Evolutionary conservation across 2,888 invertebrate species (phyloP), one percentile per base, ranked within the genome.

Genomic region (Lochmaea capreae): DNA sequence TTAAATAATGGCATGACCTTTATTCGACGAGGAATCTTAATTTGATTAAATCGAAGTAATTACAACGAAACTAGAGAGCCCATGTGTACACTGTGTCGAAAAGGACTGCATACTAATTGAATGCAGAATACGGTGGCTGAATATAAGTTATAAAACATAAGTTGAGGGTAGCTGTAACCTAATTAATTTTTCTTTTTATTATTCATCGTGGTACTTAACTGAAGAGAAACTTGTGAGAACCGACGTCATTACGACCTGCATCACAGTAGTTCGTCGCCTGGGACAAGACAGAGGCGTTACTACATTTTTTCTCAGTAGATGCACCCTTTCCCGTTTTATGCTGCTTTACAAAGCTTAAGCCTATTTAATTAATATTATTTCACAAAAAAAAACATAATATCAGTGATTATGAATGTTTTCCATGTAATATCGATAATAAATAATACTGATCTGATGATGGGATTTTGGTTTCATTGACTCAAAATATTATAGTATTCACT

Each of bases 181-280:
- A 66, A 66, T 66, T 66, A 66, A 66, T 66, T 66, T 46, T 52
- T 57, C 66, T 14, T 33, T 66, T 66, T 66, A 66, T 66, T 66
- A 66, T 66, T 66, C 57, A 66, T 66, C 66, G 39, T 8, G 39
- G 54, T 18, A 14, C 66, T 66, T 57, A 57, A 26, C 52, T 18
- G 42, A 26, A 18, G 49, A 42, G 39, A 42, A 54, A 42, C 66
- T 52, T 39, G 66, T 57, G 66, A 66, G 54, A 66, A 18, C 57
- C 57, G 66, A 54, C 66, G 52, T 52, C 66, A 54, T 66, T 66
- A 66, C 11, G 52, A 54, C 54, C 39, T 54, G 39, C 33, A 57
- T 54, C 54, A 54, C 52, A 52, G 42, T 14, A n/a, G 66, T 54
- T 57, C 54, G 54, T 66, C 39, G 54, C 66, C 39, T 1, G n/a